Base-by-base conservation (phyloP, 2,797 vertebrate genomes). In the Yasuhikotakia modesta region DNA sequence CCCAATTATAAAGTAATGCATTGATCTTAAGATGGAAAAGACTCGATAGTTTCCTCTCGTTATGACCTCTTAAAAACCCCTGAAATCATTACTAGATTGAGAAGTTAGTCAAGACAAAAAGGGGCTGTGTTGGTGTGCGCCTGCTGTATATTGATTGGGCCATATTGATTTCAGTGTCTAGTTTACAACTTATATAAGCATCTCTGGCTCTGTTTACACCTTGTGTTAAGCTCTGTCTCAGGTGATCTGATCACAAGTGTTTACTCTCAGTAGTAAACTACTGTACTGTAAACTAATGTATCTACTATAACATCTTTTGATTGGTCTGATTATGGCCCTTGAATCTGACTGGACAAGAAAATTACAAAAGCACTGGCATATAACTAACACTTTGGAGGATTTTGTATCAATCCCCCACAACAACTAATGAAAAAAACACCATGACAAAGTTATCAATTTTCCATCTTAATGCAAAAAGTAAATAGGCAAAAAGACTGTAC, bases 61-160 rank as follows among this genome's bases (percentile, higher is more conserved):
- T 32, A 30, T 64, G 48, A 64, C 67, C 76, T 55, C 58, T 4
- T 68, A 35, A 78, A 77, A 55, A 52, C 30, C 76, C 46, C 35
- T 4, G 21, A 73, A 65, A 70, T 70, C 80, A 78, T 74, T 82
- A 74, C 69, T 24, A 69, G 53, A 79, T 70, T 43, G 22, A 76
- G 53, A 77, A 63, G 24, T 45, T 78, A 55, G 57, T 79, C 69
- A 30, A 64, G 71, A 73, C 63, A 57, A 64, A 74, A 39, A 27
- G 39, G 64, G 30, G 32, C 14, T 67, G 46, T 64, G 55, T 58
- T 27, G 55, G 22, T 24, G 13, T 58, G 55, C 27, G 60, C 12
- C 24, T 70, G 27, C 30, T 61, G n/a, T 27, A 2, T 35, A 55
- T 73, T 74, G 76, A 82, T 74, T 70, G 58, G 52, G 50, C 32